Base-by-base conservation (phyloP, 1,140 invertebrate species). In the Bombus superbus region DNA sequence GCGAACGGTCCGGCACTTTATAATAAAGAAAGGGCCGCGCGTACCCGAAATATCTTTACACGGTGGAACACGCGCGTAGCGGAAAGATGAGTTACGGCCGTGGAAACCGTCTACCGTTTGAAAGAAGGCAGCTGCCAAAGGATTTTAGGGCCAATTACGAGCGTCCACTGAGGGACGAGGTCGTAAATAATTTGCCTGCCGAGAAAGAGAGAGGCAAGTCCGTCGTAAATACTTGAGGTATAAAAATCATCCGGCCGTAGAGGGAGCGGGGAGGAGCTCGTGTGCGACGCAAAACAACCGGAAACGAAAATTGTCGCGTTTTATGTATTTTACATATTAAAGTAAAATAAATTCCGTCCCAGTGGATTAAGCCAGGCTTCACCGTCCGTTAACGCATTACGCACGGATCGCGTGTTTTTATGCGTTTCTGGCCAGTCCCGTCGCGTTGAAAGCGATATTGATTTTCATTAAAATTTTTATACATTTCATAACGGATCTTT, bases 401-500 rank as follows among this genome's bases (percentile, higher is more conserved):
- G 53, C 82, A 11, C 15, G 64, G 75, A 71, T 71, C 74, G 73
- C 74, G 75, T 78, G 47, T 59, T 85, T 85, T 80, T 72, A 80
- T 25, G 83, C 83, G 76, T 62, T 72, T 15, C 81, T 57, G 62
- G 74, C 76, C 76, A 68, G 74, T 57, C 40, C 53, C 11, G 66
- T 28, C 47, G 47, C 75, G 82, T 78, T 59, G 28, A 59, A 38
- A 84, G 76, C 76, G 68, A 64, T 85, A 85, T 85, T 72, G 83
- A 85, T 85, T 85, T 85, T 85, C 83, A 83, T 83, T 83, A 77
- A 69, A 83, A 83, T 83, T 83, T 83, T 83, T 83, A 83, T 59
- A 83, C 74, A 83, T 78, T 83, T 78, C 74, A 83, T 83, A 83
- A 83, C 82, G 82, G 74, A 69, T 78, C 74, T 78, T 78, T 78